Conservation (phyloP, 2,888 invertebrate species). For the Gasteruption jaculator region DNA sequence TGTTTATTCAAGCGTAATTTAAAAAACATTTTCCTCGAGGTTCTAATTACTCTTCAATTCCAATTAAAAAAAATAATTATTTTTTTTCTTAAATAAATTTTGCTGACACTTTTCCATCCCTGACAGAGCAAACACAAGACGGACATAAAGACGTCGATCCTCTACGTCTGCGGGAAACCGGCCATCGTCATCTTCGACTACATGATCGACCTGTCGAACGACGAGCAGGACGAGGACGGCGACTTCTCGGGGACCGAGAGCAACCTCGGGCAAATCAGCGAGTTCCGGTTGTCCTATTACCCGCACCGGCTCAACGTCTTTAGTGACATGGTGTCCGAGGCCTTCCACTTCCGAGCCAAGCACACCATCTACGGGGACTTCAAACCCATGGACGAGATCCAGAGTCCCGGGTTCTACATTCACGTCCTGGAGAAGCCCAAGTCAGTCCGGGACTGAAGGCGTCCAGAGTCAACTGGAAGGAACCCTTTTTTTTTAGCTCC, state of each 20-base stretch:
- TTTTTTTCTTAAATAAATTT: constrained; percentile 6
- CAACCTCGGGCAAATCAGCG: constrained; percentile 55
- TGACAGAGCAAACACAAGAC: constrained; percentile 74
- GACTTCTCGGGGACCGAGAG: constrained; percentile 44
- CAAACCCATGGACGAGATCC: constrained; percentile 61
- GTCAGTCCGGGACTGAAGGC: no score
- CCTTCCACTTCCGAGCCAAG: constrained; percentile 62
- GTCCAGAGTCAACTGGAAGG: no score
- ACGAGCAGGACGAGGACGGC: constrained; percentile 36
- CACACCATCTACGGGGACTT: constrained; percentile 81
- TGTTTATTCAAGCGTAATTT: no score
- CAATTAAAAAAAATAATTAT: background rate
- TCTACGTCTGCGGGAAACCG: constrained; percentile 73
- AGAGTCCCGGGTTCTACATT: constrained; percentile 77
- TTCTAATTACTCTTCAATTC: background rate
- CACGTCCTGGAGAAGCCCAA: constrained; percentile 70
- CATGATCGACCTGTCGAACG: constrained; percentile 55
- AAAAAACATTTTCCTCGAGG: no score
- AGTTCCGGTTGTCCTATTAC: constrained; percentile 84
- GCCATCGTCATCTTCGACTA: constrained; percentile 80
- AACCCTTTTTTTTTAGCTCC: no score
- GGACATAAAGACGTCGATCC: constrained; percentile 80
- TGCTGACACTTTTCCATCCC: no score
- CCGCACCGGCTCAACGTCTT: constrained; percentile 75
- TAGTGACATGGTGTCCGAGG: constrained; percentile 65